A percentile compares a stretch with the other conserved stretches of the same genome.
Evolutionary conservation across 2,888 invertebrate species (phyloP).

Genomic region (Rotaria magnacalcarata): DNA sequence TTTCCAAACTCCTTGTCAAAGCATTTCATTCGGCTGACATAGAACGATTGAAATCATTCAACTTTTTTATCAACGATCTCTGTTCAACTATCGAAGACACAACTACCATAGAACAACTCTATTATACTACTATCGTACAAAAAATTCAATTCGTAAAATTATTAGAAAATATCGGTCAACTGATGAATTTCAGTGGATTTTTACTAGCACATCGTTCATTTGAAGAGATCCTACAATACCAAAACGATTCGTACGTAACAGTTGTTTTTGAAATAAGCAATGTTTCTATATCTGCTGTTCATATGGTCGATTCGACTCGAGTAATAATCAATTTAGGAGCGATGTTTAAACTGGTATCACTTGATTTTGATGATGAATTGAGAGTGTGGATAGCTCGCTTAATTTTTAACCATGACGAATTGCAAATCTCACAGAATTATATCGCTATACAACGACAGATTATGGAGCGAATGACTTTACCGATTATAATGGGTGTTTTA

Average conservation of each 20-base stretch:
- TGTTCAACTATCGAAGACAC: not conserved
- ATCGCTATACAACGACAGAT: not conserved
- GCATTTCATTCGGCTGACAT: not conserved
- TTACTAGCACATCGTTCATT: not conserved
- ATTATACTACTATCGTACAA: not conserved
- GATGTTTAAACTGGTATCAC: not conserved
- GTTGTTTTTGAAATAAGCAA: too few relatives aligned
- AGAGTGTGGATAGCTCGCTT: not conserved
- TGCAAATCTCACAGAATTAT: not conserved
- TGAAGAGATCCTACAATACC: not conserved
- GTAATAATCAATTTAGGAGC: not conserved
- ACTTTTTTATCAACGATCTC: not conserved
- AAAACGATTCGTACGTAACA: too few relatives aligned
- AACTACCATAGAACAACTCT: not conserved
- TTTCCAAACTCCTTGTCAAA: not conserved
- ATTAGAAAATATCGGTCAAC: not conserved
- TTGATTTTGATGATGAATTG: not conserved
- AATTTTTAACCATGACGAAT: not conserved
- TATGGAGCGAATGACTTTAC: slow-evolving; percentile 7
- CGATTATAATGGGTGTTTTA: slow-evolving; percentile 14
- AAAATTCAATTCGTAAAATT: not conserved
- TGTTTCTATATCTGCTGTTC: too few relatives aligned
- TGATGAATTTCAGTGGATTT: not conserved
- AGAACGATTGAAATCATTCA: not conserved
- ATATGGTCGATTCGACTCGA: not conserved